Conservation (phyloP, 2,113 vertebrate genomes). For the Micronycteris hirsuta region DNA sequence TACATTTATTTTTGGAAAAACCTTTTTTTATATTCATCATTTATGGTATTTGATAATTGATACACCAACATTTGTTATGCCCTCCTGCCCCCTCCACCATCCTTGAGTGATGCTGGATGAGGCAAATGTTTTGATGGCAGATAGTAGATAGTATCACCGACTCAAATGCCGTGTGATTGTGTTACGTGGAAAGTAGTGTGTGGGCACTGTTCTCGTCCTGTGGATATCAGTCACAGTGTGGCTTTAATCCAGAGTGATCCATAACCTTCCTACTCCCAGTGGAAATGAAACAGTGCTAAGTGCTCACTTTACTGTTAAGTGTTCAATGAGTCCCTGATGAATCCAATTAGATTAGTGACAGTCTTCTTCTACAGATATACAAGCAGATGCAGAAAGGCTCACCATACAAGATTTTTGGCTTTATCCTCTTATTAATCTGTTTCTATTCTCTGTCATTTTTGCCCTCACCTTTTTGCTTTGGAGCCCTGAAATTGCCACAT, state of each 20-base stretch:
- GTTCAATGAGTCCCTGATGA: background rate
- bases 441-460: background rate
- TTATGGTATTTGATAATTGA: background rate
- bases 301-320: background rate
- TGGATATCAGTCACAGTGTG: background rate
- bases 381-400: conserved; percentile 13
- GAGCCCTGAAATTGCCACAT: background rate
- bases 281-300: background rate
- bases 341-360: background rate
- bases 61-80: background rate
- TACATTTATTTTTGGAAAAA: background rate
- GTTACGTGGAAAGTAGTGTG: background rate
- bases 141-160: background rate
- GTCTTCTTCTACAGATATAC: background rate
- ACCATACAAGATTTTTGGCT: background rate
- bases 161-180: background rate
- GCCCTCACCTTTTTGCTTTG: background rate
- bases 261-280: background rate
- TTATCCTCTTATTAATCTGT: conserved; percentile 15
- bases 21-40: background rate
- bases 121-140: background rate
- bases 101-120: background rate
- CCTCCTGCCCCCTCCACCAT: rapidly evolving
- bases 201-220: background rate
- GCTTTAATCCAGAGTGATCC: background rate